Evolutionary conservation across 2,888 invertebrate genomes (phyloP).

Genomic region (Steinernema carpocapsae): DNA sequence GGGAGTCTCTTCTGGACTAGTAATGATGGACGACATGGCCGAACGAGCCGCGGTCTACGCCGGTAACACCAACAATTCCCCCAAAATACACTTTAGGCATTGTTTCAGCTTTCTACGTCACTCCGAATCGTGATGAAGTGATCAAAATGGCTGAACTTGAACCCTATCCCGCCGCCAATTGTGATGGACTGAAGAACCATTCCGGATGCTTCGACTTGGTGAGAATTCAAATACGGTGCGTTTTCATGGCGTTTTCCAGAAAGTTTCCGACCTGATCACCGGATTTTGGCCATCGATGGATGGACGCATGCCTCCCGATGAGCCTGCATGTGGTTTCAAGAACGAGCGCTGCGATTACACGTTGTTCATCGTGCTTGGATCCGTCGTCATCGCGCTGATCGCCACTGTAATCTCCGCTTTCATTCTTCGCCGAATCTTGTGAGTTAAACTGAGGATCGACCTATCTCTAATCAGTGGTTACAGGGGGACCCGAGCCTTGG

Average conservation of each 20-base stretch:
- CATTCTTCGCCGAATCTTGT: slow-evolving; percentile 57
- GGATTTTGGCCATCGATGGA: slow-evolving; percentile 67
- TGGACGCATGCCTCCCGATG: slow-evolving; percentile 57
- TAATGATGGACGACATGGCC: slow-evolving; percentile 66
- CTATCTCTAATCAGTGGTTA: slow-evolving; percentile 33
- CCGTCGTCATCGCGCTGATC: slow-evolving; percentile 41
- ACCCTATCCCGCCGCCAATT: slow-evolving; percentile 55
- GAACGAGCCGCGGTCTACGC: slow-evolving; percentile 66
- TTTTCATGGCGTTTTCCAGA: slow-evolving; percentile 37
- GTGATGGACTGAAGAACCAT: slow-evolving; percentile 61
- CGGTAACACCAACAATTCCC: slow-evolving; percentile 39
- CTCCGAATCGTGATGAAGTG: slow-evolving; percentile 64
- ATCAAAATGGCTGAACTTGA: slow-evolving; percentile 65
- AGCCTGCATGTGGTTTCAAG: slow-evolving; percentile 64
- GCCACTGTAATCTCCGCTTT: slow-evolving; percentile 47
- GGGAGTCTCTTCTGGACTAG: slow-evolving; percentile 60
- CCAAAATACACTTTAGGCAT: background rate
- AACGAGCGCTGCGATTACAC: slow-evolving; percentile 61
- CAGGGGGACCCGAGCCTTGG: slow-evolving; percentile 62
- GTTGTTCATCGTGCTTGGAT: slow-evolving; percentile 53
- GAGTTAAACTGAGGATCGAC: slow-evolving; percentile 20
- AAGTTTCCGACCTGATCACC: slow-evolving; percentile 60
- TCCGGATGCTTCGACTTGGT: slow-evolving; percentile 62
- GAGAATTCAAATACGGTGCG: slow-evolving; percentile 5
- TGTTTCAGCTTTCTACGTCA: slow-evolving; percentile 60